A percentile compares a stretch with the other conserved stretches of the same genome.
Evolutionary conservation across 2,797 vertebrate genomes (phyloP).

Genomic region (Arrhamphus sclerolepis): DNA sequence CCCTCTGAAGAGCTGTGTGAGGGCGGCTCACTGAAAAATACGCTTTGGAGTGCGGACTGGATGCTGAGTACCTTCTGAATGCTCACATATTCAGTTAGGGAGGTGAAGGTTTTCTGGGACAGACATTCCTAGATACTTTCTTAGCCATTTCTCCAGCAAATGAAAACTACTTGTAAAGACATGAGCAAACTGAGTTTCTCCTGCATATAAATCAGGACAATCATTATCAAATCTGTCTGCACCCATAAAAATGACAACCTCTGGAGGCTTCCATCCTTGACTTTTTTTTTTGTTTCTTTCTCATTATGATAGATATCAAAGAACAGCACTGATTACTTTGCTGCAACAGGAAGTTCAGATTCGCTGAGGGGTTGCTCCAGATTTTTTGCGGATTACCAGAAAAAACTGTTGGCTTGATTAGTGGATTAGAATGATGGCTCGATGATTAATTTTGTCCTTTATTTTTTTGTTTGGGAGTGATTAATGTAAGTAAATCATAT

Average conservation of each 20-base stretch:
- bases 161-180: slow-evolving; percentile 56
- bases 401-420: too few species aligned
- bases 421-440: too few species aligned
- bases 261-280: slow-evolving; percentile 20
- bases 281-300: slow-evolving; percentile 8
- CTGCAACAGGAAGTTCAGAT: slow-evolving; percentile 11
- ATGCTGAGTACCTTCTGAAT: slow-evolving; percentile 53
- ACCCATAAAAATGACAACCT: slow-evolving; percentile 21
- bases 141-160: slow-evolving; percentile 30
- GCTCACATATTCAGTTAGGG: slow-evolving; percentile 37
- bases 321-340: slow-evolving; percentile 1
- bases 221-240: slow-evolving; percentile 48
- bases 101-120: slow-evolving; percentile 15
- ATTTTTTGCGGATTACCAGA: too few species aligned
- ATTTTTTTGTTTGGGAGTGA: neutral
- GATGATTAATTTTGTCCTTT: too few species aligned
- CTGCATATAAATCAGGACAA: slow-evolving; percentile 50
- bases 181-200: slow-evolving; percentile 39
- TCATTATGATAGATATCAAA: neutral
- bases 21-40: slow-evolving; percentile 66
- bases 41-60: slow-evolving; percentile 62
- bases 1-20: slow-evolving; percentile 72
- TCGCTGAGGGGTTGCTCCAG: slow-evolving; percentile 10
- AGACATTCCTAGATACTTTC: slow-evolving; percentile 30
- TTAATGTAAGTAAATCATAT: slow-evolving; percentile 14